Evolutionary conservation across 2,888 invertebrate species (phyloP).

Genomic region (Minunthozetes semirufus): DNA sequence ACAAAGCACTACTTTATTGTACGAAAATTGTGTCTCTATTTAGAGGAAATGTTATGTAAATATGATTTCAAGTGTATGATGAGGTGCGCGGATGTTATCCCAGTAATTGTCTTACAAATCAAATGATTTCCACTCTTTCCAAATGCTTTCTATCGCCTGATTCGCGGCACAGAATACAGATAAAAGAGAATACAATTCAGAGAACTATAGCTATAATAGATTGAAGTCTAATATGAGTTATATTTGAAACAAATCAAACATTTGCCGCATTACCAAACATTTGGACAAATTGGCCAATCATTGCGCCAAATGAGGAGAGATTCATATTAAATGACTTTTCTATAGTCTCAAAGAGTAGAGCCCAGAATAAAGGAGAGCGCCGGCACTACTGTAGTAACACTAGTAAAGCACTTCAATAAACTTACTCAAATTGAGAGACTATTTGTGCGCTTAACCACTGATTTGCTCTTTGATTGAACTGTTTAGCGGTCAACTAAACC

Average conservation of each 20-base stretch:
- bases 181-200: background rate
- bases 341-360: background rate
- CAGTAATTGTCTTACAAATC: conserved; percentile 19
- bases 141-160: background rate
- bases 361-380: background rate
- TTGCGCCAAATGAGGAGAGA: background rate
- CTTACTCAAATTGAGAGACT: background rate
- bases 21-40: conserved; percentile 18
- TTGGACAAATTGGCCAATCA: conserved; percentile 12
- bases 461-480: background rate
- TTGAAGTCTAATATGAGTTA: background rate
- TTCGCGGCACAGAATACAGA: background rate
- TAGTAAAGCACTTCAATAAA: conserved; percentile 8
- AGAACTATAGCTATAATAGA: background rate
- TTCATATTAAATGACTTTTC: background rate
- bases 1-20: conserved; percentile 3
- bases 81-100: conserved; percentile 13
- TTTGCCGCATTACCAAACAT: conserved; percentile 4
- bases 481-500: conserved; percentile 6
- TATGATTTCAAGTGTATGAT: conserved; percentile 14
- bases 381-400: background rate
- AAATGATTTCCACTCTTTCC: conserved; percentile 22
- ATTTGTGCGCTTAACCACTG: conserved; percentile 4
- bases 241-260: conserved; percentile 7
- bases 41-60: conserved; percentile 28